Percentiles rank a stretch among this genome's conserved stretches.
phyloP scores from a whole-genome alignment of 2,888 invertebrate species.

The Ophioninae sp. region DNA sequence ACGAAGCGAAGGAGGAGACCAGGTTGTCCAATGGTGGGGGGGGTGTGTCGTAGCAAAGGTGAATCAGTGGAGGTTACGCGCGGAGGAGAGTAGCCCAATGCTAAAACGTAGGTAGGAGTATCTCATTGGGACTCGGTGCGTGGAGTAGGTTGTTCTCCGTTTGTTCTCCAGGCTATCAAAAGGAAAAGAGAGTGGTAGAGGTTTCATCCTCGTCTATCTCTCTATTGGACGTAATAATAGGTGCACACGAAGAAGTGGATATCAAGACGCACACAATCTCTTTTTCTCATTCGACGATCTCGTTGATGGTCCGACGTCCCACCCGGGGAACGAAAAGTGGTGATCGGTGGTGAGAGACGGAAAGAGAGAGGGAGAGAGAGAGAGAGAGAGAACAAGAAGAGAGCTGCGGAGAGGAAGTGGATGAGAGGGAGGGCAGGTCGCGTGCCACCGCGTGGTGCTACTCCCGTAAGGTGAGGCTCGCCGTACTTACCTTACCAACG shows the following conservation, averaged over 20 bases:
- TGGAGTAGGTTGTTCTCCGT: conserved; percentile 53
- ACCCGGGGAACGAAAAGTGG: conserved; percentile 52
- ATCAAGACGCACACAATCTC: conserved; percentile 51
- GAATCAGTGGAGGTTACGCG: conserved; percentile 73
- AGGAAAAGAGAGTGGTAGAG: conserved; percentile 51
- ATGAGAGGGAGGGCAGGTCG: conserved; percentile 76
- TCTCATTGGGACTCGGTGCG: conserved; percentile 58
- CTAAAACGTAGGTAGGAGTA: conserved; percentile 65
- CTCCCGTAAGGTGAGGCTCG: conserved; percentile 69
- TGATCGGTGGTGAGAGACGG: conserved; percentile 46
- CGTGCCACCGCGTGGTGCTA: conserved; percentile 79
- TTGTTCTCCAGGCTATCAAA: conserved; percentile 43
- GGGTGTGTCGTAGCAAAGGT: conserved; percentile 69
- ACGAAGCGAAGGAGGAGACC: conserved; percentile 53
- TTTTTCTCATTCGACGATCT: conserved; percentile 42
- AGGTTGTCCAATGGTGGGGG: conserved; percentile 51
- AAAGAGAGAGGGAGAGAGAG: conserved; percentile 58
- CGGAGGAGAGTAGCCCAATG: conserved; percentile 66
- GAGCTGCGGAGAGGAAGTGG: conserved; percentile 59
- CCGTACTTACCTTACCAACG: conserved; percentile 74
- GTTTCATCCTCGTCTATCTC: conserved; percentile 21
- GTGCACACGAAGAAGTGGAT: conserved; percentile 24
- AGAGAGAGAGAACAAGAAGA: conserved; percentile 56
- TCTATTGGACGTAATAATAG: conserved; percentile 37
- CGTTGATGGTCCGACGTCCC: conserved; percentile 56